Conservation (phyloP, 2,888 invertebrate genomes). For the Epinotia nisella region DNA sequence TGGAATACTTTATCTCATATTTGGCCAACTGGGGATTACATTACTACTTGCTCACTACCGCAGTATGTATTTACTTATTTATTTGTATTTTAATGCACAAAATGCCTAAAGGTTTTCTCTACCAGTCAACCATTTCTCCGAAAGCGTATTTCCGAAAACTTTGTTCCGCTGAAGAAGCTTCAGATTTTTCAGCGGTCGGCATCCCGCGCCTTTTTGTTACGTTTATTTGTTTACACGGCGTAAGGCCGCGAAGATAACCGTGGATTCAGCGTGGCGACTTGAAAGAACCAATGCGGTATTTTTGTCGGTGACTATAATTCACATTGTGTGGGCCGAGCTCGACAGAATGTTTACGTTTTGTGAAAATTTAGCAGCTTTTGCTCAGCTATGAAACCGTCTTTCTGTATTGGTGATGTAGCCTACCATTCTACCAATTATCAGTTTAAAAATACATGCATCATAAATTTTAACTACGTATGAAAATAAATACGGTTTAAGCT, state of each 20-base stretch:
- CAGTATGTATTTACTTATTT: too few relatives aligned
- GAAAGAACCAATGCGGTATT: constrained; percentile 72
- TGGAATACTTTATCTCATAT: too few relatives aligned
- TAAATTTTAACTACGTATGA: not conserved
- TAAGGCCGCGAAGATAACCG: constrained; percentile 49
- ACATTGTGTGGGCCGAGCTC: constrained; percentile 72
- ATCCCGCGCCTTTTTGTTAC: constrained; percentile 2
- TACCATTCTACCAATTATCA: constrained; percentile 1
- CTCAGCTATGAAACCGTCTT: constrained; percentile 28
- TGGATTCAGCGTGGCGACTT: constrained; percentile 61
- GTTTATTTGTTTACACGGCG: constrained; percentile 61
- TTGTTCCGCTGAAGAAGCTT: too few relatives aligned
- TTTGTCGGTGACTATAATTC: constrained; percentile 77
- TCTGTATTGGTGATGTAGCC: constrained; percentile 14
- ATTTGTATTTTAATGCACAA: too few relatives aligned
- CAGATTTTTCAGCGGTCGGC: too few relatives aligned
- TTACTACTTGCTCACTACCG: too few relatives aligned
- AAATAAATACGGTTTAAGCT: not conserved
- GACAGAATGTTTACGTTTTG: constrained; percentile 65
- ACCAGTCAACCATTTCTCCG: too few relatives aligned
- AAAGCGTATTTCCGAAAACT: too few relatives aligned
- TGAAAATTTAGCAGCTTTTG: constrained; percentile 58
- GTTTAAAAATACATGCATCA: constrained; percentile 3
- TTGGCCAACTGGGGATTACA: too few relatives aligned
- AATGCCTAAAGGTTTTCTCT: too few relatives aligned